These are phyloP conservation scores for Liposcelis brunnea DNA, from an alignment of 2,888 invertebrate species.

Conservation along the genomic window DNA sequence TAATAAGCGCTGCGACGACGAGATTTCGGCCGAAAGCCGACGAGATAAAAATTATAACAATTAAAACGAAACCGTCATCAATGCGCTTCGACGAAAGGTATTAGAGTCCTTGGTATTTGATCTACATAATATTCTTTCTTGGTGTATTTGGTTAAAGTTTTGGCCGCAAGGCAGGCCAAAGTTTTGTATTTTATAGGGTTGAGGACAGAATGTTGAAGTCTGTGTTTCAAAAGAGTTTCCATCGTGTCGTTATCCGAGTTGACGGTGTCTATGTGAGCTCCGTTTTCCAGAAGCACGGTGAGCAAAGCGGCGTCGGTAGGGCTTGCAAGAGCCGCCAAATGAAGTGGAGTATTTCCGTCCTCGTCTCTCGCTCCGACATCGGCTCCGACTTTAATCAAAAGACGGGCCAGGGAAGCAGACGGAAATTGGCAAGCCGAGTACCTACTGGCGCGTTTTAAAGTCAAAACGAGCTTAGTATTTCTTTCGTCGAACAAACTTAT, in stretches of 20 bases:
- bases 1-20: no score
- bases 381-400: constrained; percentile 67
- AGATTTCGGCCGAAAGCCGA: no score
- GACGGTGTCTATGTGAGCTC: constrained; percentile 71
- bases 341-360: constrained; percentile 74
- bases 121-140: constrained; percentile 24
- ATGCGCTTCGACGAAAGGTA: constrained; percentile 28
- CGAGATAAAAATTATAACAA: no score
- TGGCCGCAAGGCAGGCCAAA: constrained; percentile 73
- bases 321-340: constrained; percentile 57
- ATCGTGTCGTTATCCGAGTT: constrained; percentile 64
- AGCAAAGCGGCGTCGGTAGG: constrained; percentile 56
- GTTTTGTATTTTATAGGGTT: constrained; percentile 63
- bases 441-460: neutral
- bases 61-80: no score
- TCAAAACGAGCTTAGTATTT: neutral
- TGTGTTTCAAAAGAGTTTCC: constrained; percentile 36
- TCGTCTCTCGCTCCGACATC: constrained; percentile 62
- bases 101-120: constrained; percentile 27
- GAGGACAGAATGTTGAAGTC: constrained; percentile 41
- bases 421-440: constrained; percentile 47
- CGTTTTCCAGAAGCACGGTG: constrained; percentile 52
- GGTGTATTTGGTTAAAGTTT: constrained; percentile 38
- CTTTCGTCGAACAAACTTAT: no score
- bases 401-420: constrained; percentile 47